Base-by-base conservation (phyloP, 2,888 invertebrate species). In the Noctua fimbriata region DNA sequence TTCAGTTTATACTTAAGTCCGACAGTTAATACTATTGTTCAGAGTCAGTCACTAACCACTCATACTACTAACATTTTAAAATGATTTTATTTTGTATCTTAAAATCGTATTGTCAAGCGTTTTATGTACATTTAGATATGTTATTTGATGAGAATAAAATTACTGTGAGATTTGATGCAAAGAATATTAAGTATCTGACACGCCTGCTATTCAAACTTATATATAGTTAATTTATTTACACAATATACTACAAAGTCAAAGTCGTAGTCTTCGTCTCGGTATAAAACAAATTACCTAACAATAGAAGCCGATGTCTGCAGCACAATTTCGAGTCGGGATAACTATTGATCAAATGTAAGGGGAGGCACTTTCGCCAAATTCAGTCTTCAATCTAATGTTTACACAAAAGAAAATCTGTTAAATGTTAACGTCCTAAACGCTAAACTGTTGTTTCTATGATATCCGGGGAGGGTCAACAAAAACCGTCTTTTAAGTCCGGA, bases 381-480 rank as follows among this genome's bases (percentile, higher is more conserved):
- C 96, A 96, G 96, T 96, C 96, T 96, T 96, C 92, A 92, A 93
- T 94, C 93, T 94, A 94, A 93, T 91, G 90, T 92, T 93, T 92
- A 92, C 92, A 91, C 80, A 89, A 93, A 92, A 91, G 86, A 82
- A 90, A 89, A 83, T 90, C 89, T 83, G 88, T 87, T 86, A 84
- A 82, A 82, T 86, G 82, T 90, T 89, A 91, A 89, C 86, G 87
- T 90, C 89, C 83, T 87, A 88, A 89, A 87, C 87, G 91, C 91
- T 95, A 96, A 83, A 97, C 95, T 76, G 96, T 96, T 82, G 97
- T 97, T 92, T 97, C 96, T 91, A 96, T 89, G 80, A 95, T 91
- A 92, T 97, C 97, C 87, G 96, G 95, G 86, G 94, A 95, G 95
- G 97, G 98, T 98, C 98, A 98, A 98, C 98, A 98, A 95, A 98